Percentiles rank a stretch among this genome's conserved stretches.
phyloP scores from a whole-genome alignment of 2,888 invertebrate species.

The Drosophila colorata region DNA sequence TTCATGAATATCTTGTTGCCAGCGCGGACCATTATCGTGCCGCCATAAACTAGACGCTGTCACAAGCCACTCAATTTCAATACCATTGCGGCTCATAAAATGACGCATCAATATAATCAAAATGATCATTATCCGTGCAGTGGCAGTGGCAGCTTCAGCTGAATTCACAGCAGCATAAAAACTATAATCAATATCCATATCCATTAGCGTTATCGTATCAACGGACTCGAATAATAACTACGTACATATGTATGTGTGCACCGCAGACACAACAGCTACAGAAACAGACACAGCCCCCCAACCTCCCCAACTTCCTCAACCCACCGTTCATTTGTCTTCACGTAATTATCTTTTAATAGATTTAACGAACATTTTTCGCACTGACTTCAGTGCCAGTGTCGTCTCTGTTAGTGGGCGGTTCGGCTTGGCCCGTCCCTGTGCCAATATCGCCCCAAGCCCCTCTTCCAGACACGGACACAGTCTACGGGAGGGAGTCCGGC shows the following conservation, averaged over 20 bases:
- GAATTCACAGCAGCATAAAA: slow-evolving; percentile 68
- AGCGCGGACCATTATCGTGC: slow-evolving; percentile 55
- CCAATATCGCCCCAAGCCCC: slow-evolving; percentile 16
- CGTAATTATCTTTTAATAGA: slow-evolving; percentile 81
- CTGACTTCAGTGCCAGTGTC: slow-evolving; percentile 68
- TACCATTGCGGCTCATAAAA: slow-evolving; percentile 80
- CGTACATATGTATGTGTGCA: slow-evolving; percentile 50
- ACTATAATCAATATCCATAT: slow-evolving; percentile 82
- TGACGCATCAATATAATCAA: slow-evolving; percentile 80
- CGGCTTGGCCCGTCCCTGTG: slow-evolving; percentile 7
- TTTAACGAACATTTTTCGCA: slow-evolving; percentile 80
- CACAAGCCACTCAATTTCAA: slow-evolving; percentile 79
- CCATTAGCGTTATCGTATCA: slow-evolving; percentile 81
- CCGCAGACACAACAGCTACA: slow-evolving; percentile 34
- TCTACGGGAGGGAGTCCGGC: slow-evolving; percentile 12
- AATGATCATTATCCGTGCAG: slow-evolving; percentile 69
- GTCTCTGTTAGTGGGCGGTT: slow-evolving; percentile 17
- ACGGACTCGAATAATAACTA: slow-evolving; percentile 75
- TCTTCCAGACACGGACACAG: neutral
- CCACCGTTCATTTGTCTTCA: slow-evolving; percentile 75
- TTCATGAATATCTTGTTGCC: slow-evolving; percentile 62
- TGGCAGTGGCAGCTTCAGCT: slow-evolving; percentile 14
- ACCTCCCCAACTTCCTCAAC: slow-evolving; percentile 3
- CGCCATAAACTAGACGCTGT: slow-evolving; percentile 68
- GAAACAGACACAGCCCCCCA: neutral